A percentile compares a stretch with the other conserved stretches of the same genome.
phyloP scores from a whole-genome alignment of 2,113 vertebrate genomes.

The Toxotes jaculatrix region DNA sequence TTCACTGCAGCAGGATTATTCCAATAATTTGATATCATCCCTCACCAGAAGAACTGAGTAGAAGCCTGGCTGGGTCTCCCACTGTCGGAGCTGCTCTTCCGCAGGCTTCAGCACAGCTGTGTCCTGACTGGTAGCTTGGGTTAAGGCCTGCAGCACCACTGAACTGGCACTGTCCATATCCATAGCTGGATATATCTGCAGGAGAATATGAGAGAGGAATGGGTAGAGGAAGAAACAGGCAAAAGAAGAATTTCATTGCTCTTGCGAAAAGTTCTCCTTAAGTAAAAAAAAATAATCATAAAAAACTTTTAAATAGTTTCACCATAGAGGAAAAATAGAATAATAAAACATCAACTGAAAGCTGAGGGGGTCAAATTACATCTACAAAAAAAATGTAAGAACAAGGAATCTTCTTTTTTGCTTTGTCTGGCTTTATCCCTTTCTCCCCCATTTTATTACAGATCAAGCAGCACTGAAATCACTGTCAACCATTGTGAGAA shows the following conservation, averaged over 20 bases:
- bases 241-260: slow-evolving; percentile 20
- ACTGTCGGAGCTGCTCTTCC: slow-evolving; percentile 95
- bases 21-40: slow-evolving; percentile 20
- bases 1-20: slow-evolving; percentile 14
- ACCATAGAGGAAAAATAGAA: slow-evolving; percentile 20
- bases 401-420: slow-evolving; percentile 21
- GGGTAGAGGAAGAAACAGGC: not conserved
- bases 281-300: not conserved
- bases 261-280: slow-evolving; percentile 36
- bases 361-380: slow-evolving; percentile 45
- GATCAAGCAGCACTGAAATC: slow-evolving; percentile 51
- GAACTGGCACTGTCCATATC: slow-evolving; percentile 95
- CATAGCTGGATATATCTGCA: slow-evolving; percentile 85
- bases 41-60: slow-evolving; percentile 97
- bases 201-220: slow-evolving; percentile 19
- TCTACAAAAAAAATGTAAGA: slow-evolving; percentile 28
- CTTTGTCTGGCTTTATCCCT: slow-evolving; percentile 32
- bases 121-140: slow-evolving; percentile 97
- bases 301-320: slow-evolving; percentile 29
- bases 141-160: slow-evolving; percentile 95
- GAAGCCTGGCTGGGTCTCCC: slow-evolving; percentile 98
- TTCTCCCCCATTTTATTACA: slow-evolving; percentile 45
- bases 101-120: slow-evolving; percentile 95
- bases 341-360: slow-evolving; percentile 40
- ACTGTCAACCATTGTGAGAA: slow-evolving; percentile 23